Conservation (phyloP, 2,888 invertebrate species). For the Zygothrica quintamaculata region DNA sequence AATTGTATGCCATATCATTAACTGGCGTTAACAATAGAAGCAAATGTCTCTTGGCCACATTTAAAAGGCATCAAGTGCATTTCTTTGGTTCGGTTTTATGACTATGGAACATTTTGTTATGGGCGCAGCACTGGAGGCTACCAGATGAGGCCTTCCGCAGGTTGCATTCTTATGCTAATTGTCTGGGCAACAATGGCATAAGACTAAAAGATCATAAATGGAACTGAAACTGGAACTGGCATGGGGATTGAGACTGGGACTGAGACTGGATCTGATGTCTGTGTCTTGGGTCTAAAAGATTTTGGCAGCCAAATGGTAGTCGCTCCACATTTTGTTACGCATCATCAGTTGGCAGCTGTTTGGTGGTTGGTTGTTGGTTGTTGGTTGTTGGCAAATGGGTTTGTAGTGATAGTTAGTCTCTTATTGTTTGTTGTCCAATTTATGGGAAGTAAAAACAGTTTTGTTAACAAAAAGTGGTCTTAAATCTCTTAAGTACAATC, state of each 20-base stretch:
- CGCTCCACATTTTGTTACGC: constrained; percentile 65
- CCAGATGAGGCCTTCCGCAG: constrained; percentile 56
- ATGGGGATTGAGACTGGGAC: constrained; percentile 43
- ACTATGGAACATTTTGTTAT: constrained; percentile 54
- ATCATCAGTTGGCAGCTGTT: constrained; percentile 25
- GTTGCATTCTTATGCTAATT: constrained; percentile 76
- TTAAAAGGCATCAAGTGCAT: constrained; percentile 46
- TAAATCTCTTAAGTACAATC: constrained; percentile 33
- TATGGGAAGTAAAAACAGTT: too few species aligned
- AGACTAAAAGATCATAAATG: constrained; percentile 44
- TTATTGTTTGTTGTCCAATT: constrained; percentile 61
- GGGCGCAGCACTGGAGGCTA: constrained; percentile 54
- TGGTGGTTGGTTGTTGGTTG: too few species aligned
- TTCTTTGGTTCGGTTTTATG: constrained; percentile 42
- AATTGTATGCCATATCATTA: constrained; percentile 40
- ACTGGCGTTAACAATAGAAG: constrained; percentile 16
- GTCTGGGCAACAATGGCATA: constrained; percentile 48
- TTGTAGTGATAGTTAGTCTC: constrained; percentile 63
- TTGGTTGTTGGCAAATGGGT: constrained; percentile 24
- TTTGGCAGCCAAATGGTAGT: constrained; percentile 49
- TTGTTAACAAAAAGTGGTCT: constrained; percentile 27
- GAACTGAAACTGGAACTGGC: constrained; percentile 28
- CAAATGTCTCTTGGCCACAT: constrained; percentile 31
- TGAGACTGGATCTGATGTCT: constrained; percentile 33
- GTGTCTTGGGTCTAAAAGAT: too few species aligned